phyloP scores from a whole-genome alignment of 2,888 invertebrate genomes.

The Cephus spinipes region DNA sequence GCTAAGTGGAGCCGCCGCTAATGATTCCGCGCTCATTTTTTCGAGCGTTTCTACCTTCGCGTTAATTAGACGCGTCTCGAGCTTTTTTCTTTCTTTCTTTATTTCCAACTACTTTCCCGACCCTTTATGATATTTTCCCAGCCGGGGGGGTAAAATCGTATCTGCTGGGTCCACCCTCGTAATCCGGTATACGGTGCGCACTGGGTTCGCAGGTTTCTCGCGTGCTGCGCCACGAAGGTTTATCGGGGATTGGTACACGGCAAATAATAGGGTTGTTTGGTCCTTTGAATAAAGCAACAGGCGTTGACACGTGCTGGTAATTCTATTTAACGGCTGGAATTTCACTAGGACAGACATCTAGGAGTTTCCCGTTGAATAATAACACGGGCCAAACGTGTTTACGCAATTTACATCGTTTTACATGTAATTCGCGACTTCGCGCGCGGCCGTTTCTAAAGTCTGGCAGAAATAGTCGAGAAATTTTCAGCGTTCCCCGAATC shows the following conservation, averaged over 20 bases:
- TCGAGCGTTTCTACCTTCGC: neutral
- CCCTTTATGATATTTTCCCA: neutral
- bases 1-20: slow-evolving; percentile 7
- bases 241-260: neutral
- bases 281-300: neutral
- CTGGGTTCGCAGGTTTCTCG: neutral
- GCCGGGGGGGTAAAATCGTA: neutral
- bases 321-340: neutral
- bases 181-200: no score
- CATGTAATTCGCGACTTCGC: neutral
- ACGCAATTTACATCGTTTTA: neutral
- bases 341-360: neutral
- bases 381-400: neutral
- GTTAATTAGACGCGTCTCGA: slow-evolving; percentile 19
- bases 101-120: neutral
- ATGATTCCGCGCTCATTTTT: slow-evolving; percentile 20
- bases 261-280: neutral
- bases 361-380: neutral
- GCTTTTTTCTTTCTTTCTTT: neutral
- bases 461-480: neutral
- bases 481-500: neutral
- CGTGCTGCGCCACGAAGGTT: neutral
- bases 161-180: neutral
- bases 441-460: neutral
- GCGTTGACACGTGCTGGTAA: neutral